Evolutionary conservation across 2,888 invertebrate species (phyloP).

Genomic region (Thymelicus lineola): DNA sequence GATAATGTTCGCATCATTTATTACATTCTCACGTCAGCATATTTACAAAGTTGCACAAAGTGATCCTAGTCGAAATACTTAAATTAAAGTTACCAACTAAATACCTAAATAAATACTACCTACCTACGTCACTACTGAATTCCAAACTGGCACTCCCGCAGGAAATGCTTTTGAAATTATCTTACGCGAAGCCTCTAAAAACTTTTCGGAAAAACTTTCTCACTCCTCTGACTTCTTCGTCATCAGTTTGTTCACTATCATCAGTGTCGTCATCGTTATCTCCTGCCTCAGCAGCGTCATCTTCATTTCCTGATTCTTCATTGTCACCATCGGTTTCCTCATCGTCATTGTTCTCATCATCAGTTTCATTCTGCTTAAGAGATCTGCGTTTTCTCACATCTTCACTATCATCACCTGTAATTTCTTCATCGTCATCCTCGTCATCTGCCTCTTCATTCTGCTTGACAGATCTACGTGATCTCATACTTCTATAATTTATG

Average conservation of each 20-base stretch:
- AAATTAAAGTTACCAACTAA: constrained; percentile 40
- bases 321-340: constrained; percentile 41
- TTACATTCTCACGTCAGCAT: constrained; percentile 53
- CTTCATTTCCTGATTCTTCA: constrained; percentile 40
- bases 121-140: constrained; percentile 46
- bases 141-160: constrained; percentile 59
- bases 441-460: constrained; percentile 33
- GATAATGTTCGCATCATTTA: constrained; percentile 40
- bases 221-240: constrained; percentile 40
- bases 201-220: constrained; percentile 58
- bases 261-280: constrained; percentile 37
- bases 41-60: constrained; percentile 84
- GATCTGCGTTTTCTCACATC: constrained; percentile 28
- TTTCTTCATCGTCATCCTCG: constrained; percentile 30
- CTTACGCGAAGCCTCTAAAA: constrained; percentile 56
- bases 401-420: constrained; percentile 37
- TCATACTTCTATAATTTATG: neutral
- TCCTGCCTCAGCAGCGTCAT: constrained; percentile 39
- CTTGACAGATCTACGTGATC: constrained; percentile 9
- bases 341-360: constrained; percentile 40
- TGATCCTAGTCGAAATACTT: constrained; percentile 54
- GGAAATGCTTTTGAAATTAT: constrained; percentile 58
- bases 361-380: constrained; percentile 4
- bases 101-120: constrained; percentile 34
- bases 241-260: constrained; percentile 37